Percentiles rank a stretch among this genome's conserved stretches.
Conservation (phyloP, 1,140 invertebrate species). For the Drosophila kikkawai region DNA sequence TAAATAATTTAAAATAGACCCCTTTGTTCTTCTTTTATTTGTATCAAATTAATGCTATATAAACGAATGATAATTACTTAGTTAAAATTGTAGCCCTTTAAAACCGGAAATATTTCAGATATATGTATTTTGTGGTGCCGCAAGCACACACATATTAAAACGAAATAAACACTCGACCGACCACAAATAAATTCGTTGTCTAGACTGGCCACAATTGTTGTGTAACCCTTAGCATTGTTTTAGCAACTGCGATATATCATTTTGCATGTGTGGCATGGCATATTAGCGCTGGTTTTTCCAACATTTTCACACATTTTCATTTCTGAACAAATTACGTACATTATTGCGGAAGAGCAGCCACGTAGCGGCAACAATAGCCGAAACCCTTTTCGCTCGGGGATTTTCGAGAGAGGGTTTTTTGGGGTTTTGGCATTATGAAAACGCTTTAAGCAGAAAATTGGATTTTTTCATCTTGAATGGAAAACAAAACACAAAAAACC, state of each 20-base stretch:
- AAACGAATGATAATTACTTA: neutral
- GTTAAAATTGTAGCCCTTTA: neutral
- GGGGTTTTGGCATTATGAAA: conserved; percentile 62
- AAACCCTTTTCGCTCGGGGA: conserved; percentile 59
- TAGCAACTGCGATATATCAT: conserved; percentile 61
- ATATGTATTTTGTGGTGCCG: conserved; percentile 12
- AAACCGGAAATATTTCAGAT: neutral
- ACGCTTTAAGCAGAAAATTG: conserved; percentile 80
- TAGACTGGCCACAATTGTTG: conserved; percentile 49
- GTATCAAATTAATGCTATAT: neutral
- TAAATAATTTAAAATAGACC: neutral
- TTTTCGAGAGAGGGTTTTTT: conserved; percentile 2
- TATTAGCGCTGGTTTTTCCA: conserved; percentile 64
- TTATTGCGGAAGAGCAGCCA: conserved; percentile 58
- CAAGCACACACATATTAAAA: neutral
- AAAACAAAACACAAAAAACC: conserved; percentile 63
- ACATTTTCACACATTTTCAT: conserved; percentile 65
- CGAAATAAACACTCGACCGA: conserved; percentile 31
- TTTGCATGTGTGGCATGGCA: conserved; percentile 50
- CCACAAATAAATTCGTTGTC: conserved; percentile 38
- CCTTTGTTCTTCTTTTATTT: neutral
- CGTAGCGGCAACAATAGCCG: conserved; percentile 37
- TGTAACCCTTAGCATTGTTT: conserved; percentile 38
- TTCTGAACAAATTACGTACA: conserved; percentile 61
- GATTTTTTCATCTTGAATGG: conserved; percentile 78